Percentiles rank a stretch among this genome's conserved stretches.
These are phyloP conservation scores for Cossypha niveicapilla DNA, from an alignment of 2,797 vertebrate genomes.

Conservation along the genomic window DNA sequence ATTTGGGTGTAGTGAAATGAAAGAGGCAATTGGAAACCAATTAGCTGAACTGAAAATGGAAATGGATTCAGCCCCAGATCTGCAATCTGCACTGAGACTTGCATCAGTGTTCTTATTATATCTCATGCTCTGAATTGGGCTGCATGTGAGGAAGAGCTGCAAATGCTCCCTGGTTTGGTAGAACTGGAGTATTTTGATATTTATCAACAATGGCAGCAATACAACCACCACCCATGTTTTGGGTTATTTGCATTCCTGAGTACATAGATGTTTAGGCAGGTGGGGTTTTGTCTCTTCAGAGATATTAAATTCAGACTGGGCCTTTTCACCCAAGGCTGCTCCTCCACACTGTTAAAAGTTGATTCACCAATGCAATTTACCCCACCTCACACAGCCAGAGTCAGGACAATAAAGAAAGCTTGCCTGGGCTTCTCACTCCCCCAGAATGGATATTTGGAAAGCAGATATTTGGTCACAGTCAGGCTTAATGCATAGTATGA, in stretches of 20 bases:
- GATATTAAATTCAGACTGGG: not conserved
- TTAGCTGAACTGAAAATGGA: slow-evolving; percentile 26
- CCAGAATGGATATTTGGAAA: not conserved
- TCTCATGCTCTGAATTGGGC: not conserved
- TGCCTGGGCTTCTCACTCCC: not conserved
- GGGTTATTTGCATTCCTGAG: not conserved
- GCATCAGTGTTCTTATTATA: not conserved
- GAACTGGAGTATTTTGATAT: not conserved
- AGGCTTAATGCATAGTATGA: not conserved
- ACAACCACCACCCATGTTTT: not conserved
- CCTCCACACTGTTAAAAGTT: not conserved
- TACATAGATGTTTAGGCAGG: not conserved
- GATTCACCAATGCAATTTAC: not conserved
- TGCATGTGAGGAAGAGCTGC: not conserved
- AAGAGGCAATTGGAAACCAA: slow-evolving; percentile 18
- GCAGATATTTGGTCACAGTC: not conserved
- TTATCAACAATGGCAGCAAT: not conserved
- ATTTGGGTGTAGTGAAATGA: slow-evolving; percentile 1
- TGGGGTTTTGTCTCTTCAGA: not conserved
- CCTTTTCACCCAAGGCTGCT: not conserved
- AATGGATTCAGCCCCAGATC: slow-evolving; percentile 19
- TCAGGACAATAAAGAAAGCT: not conserved
- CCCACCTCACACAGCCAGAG: not conserved
- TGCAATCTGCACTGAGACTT: not conserved
- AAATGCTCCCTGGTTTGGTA: not conserved